Conservation (phyloP, 2,888 invertebrate genomes). For the Hydropsyche betteni region DNA sequence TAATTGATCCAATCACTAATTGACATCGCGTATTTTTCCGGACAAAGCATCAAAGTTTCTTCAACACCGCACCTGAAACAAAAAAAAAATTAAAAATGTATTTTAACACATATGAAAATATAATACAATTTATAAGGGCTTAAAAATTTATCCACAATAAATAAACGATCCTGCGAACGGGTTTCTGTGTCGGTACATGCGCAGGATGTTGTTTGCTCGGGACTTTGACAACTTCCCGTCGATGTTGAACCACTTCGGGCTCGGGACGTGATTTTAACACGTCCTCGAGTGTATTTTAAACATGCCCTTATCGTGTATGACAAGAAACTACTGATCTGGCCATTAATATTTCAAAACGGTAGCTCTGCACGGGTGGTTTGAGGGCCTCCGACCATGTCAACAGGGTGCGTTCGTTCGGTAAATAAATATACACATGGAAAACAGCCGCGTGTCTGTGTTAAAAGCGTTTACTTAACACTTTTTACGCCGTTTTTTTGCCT, state of each 20-base stretch:
- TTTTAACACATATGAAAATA: background rate
- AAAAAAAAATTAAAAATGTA: background rate
- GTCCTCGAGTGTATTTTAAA: constrained; percentile 19
- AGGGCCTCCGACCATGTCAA: background rate
- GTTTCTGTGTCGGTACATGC: background rate
- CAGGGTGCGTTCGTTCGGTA: constrained; percentile 16
- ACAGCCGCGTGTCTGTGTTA: background rate
- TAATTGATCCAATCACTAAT: background rate
- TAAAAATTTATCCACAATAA: no score
- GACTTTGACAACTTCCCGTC: background rate
- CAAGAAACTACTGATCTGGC: constrained; percentile 30
- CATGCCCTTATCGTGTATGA: constrained; percentile 14
- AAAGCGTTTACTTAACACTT: constrained; percentile 32
- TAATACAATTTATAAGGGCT: no score
- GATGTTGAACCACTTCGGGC: background rate
- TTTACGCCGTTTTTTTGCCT: background rate
- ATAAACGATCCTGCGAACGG: background rate
- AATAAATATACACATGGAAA: constrained; percentile 17
- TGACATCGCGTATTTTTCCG: background rate
- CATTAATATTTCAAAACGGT: constrained; percentile 31
- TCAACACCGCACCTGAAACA: background rate
- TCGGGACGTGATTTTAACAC: constrained; percentile 27
- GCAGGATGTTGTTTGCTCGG: constrained; percentile 11
- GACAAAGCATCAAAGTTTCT: background rate
- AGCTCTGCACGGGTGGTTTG: no score